phyloP scores from a whole-genome alignment of 2,113 vertebrate species.

The Sturnus vulgaris region DNA sequence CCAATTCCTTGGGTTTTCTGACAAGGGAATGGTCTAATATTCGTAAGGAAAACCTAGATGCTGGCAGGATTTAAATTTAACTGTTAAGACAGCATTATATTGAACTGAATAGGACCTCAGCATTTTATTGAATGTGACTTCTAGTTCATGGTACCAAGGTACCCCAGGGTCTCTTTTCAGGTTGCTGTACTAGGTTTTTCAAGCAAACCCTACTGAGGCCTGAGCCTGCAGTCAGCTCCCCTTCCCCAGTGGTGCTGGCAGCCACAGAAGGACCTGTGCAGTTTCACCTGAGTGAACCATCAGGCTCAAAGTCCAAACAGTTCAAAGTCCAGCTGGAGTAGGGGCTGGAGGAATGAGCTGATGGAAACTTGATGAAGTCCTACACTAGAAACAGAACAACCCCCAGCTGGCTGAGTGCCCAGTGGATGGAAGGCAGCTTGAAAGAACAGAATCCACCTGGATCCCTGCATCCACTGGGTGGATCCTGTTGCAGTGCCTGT shows the following conservation, averaged over 20 bases:
- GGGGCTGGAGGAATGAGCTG: background rate
- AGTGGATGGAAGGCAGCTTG: background rate
- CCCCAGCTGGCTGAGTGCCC: background rate
- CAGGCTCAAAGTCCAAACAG: background rate
- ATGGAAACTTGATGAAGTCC: background rate
- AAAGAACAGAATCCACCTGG: background rate
- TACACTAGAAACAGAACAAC: background rate
- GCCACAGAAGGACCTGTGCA: background rate
- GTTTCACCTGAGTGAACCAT: fast-evolving
- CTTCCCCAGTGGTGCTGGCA: fast-evolving
- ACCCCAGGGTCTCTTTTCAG: background rate
- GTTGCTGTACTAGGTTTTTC: background rate
- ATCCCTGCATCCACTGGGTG: background rate
- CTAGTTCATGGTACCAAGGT: background rate
- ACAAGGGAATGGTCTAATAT: background rate
- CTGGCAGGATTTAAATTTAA: background rate
- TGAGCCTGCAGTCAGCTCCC: background rate
- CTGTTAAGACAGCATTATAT: background rate
- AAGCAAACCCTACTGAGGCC: background rate
- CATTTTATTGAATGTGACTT: background rate
- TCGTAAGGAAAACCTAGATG: background rate
- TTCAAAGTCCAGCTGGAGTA: background rate
- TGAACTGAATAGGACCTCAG: background rate
- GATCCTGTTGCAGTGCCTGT: background rate
- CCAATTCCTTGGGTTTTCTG: background rate